Base-by-base conservation (phyloP, 2,113 vertebrate genomes). In the Rhinolophus sinicus region DNA sequence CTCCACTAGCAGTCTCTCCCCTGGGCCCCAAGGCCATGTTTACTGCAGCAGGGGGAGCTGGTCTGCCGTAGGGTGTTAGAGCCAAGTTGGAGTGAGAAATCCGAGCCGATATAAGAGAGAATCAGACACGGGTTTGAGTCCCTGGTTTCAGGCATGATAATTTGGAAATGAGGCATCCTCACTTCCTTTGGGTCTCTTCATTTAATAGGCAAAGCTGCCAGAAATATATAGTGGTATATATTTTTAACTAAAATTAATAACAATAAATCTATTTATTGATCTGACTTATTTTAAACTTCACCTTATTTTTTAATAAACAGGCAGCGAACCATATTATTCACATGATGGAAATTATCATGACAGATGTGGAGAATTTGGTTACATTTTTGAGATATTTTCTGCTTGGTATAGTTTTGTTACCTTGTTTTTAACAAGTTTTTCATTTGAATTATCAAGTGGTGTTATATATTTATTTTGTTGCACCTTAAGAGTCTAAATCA, bases 391-490 rank as follows among this genome's bases (percentile, higher is more conserved):
- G 65, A 38, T 80, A 72, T 40, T 92, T 92, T 93, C 50, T 90
- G 24, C 40, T 92, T 38, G 44, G 12, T 77, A 50, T 28, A 64
- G 19, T 54, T 95, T 96, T 95, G 19, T 93, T 97, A 87, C 54
- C 65, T 95, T 69, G 16, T 88, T 95, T 94, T 88, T 62, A 85
- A 30, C 75, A 97, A 94, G 24, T 91, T 94, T 96, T 52, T 89
- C 47, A 56, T 72, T 96, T 93, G 58, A 87, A 80, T 50, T 90
- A 24, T 89, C 58, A 5, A 73, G 26, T 93, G 84, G 12, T 84
- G 60, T 28, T 95, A 26, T 76, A 75, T 89, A 67, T 96, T 76
- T 96, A 78, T 86, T 88, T 96, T 96, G 14, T 95, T 80, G 8
- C 21, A 44, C 12, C 80, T 95, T 93, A 95, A 91, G 52, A 58